Conservation (phyloP, 1,140 invertebrate genomes). For the Theocolax elegans region DNA sequence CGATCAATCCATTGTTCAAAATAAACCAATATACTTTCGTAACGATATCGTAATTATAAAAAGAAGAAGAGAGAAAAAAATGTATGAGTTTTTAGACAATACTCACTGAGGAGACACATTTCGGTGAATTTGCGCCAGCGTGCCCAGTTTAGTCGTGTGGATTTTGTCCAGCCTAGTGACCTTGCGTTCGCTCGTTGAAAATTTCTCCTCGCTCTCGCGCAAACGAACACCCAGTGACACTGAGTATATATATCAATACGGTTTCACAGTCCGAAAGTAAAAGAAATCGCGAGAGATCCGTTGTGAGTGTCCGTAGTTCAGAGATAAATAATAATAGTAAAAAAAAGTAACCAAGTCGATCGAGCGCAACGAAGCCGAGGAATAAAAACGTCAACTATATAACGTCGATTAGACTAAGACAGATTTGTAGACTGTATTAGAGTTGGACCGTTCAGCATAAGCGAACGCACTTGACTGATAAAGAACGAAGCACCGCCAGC, state of each 20-base stretch:
- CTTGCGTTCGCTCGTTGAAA: too few relatives aligned
- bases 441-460: slow-evolving; percentile 53
- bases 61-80: too few relatives aligned
- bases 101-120: slow-evolving; percentile 60
- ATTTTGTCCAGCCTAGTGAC: slow-evolving; percentile 26
- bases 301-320: background rate
- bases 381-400: background rate
- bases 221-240: background rate
- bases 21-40: too few relatives aligned
- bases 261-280: background rate
- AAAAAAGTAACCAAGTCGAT: too few relatives aligned
- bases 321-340: background rate
- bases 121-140: slow-evolving; percentile 63
- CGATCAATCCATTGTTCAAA: too few relatives aligned
- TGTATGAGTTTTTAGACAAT: background rate
- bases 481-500: slow-evolving; percentile 46
- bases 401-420: background rate
- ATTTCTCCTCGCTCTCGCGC: background rate
- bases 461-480: slow-evolving; percentile 63
- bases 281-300: background rate
- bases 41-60: too few relatives aligned
- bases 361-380: background rate
- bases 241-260: background rate
- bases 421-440: background rate
- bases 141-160: slow-evolving; percentile 52